Percentiles rank a stretch among this genome's conserved stretches.
Conservation (phyloP, 2,797 vertebrate species). For the Pantherophis alleghaniensis region DNA sequence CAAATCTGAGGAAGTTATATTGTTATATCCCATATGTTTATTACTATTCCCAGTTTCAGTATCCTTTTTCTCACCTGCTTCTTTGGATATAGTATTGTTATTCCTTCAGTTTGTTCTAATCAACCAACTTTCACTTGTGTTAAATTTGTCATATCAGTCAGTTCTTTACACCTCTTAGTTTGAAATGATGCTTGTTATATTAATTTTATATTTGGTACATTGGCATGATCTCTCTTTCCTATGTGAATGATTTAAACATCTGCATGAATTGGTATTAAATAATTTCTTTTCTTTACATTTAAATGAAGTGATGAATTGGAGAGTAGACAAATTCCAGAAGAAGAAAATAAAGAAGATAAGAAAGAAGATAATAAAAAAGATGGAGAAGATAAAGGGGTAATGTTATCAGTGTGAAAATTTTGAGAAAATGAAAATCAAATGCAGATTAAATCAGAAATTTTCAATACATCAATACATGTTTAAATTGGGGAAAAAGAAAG, state of each 20-base stretch:
- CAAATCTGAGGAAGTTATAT: not conserved
- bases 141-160: not conserved
- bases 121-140: not conserved
- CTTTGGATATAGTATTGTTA: not conserved
- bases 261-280: not conserved
- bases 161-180: not conserved
- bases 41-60: not conserved
- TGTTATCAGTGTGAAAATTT: not conserved
- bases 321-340: not conserved
- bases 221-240: not conserved
- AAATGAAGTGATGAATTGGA: conserved; percentile 40
- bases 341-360: conserved; percentile 11
- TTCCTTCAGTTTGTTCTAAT: not conserved
- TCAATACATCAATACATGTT: not conserved
- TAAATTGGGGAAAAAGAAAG: not conserved
- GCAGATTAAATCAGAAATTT: not conserved
- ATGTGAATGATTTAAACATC: not conserved
- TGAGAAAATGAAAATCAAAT: not conserved
- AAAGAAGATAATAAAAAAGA: not conserved
- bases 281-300: not conserved
- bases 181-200: not conserved
- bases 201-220: not conserved
- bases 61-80: not conserved
- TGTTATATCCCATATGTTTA: not conserved
- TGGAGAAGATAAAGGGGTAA: conserved; percentile 41